A percentile compares a stretch with the other conserved stretches of the same genome.
Conservation (phyloP, 2,113 vertebrate genomes). For the Chaetura pelagica region DNA sequence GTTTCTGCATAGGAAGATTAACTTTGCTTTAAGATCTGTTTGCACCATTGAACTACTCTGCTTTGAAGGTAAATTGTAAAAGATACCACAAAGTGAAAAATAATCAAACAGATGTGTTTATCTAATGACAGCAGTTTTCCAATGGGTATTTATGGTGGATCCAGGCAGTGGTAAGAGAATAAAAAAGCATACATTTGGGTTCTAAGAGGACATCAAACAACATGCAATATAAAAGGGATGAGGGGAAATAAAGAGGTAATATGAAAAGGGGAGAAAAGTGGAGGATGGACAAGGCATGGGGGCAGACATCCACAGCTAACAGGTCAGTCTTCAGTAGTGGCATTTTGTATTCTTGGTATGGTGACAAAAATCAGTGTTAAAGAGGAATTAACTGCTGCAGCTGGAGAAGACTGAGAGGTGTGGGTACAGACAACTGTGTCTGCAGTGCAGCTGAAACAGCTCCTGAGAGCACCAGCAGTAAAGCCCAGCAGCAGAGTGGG, state of each 20-base stretch:
- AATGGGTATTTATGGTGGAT: not conserved
- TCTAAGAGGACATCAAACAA: not conserved
- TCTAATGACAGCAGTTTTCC: not conserved
- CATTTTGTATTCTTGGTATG: not conserved
- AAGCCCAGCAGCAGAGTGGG: rapidly evolving
- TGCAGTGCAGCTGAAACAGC: not conserved
- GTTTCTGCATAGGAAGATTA: not conserved
- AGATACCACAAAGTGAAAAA: not conserved
- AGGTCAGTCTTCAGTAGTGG: not conserved
- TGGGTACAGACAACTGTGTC: not conserved
- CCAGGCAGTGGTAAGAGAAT: not conserved
- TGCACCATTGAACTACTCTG: not conserved
- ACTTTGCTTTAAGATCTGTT: not conserved
- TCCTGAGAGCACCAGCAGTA: not conserved
- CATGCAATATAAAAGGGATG: not conserved
- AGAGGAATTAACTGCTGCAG: not conserved
- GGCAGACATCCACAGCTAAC: not conserved
- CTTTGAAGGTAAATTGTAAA: not conserved
- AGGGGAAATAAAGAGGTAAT: no score
- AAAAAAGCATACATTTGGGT: not conserved
- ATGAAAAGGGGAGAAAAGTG: not conserved
- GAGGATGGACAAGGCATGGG: not conserved
- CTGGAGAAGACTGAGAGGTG: not conserved
- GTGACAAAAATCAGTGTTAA: not conserved
- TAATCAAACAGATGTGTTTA: not conserved